phyloP scores from a whole-genome alignment of 2,113 vertebrate species.

The Centrocercus urophasianus region DNA sequence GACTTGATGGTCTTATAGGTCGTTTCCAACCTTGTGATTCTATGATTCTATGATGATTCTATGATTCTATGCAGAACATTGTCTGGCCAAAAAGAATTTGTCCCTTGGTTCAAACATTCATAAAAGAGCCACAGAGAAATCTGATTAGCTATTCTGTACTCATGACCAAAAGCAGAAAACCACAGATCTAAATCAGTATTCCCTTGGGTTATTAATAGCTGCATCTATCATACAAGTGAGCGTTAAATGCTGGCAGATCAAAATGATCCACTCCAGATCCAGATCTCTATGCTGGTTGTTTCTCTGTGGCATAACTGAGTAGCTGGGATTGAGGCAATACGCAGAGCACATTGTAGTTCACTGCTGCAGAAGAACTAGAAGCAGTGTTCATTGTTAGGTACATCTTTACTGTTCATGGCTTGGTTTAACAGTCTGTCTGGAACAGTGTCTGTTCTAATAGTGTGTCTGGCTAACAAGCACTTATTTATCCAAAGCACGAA shows the following conservation, averaged over 20 bases:
- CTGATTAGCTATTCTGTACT: background rate
- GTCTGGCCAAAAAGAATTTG: background rate
- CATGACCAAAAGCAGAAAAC: background rate
- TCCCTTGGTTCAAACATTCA: background rate
- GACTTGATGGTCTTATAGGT: too few species aligned
- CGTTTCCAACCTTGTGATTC: too few species aligned
- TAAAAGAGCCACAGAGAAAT: background rate
- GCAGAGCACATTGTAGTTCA: background rate
- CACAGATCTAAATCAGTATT: background rate
- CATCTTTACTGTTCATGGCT: background rate
- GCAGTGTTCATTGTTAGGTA: background rate
- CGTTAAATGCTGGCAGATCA: background rate
- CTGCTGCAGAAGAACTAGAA: background rate
- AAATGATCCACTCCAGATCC: background rate
- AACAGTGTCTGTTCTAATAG: background rate
- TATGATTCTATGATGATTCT: too few species aligned
- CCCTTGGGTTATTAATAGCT: background rate
- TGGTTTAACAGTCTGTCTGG: background rate
- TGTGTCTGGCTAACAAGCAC: background rate
- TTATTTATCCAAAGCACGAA: background rate
- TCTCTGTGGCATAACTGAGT: fast-evolving
- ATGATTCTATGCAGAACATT: background rate
- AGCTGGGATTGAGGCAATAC: background rate
- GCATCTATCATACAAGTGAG: background rate
- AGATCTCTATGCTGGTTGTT: background rate